A percentile compares a stretch with the other conserved stretches of the same genome.
These are phyloP conservation scores for Cardinalis cardinalis DNA, from an alignment of 2,113 vertebrate genomes.

Conservation along the genomic window DNA sequence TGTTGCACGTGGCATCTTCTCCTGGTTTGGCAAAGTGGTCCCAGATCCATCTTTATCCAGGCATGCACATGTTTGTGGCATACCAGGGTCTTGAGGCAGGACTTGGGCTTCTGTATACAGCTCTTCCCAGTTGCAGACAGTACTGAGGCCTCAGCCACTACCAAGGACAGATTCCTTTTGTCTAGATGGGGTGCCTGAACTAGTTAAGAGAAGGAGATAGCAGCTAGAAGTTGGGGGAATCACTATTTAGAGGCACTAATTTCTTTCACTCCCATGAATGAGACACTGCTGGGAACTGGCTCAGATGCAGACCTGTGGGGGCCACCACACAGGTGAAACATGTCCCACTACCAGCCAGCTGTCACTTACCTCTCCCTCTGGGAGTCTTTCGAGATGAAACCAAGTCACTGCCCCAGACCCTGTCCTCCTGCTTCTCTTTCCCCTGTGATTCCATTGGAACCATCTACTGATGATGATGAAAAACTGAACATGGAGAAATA, in stretches of 20 bases:
- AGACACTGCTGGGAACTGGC: neutral
- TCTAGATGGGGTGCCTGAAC: neutral
- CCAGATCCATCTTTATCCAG: neutral
- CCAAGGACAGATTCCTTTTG: neutral
- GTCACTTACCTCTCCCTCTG: neutral
- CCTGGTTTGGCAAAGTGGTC: neutral
- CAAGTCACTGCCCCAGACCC: neutral
- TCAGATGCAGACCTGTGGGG: neutral
- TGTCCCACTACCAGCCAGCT: neutral
- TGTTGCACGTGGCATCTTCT: neutral
- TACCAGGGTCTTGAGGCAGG: neutral
- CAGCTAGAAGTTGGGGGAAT: neutral
- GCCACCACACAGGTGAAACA: neutral
- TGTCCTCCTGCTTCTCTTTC: neutral
- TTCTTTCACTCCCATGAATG: neutral
- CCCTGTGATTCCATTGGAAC: neutral
- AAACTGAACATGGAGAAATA: neutral
- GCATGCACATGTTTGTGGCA: accelerated
- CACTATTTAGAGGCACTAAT: accelerated
- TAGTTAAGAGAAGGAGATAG: neutral
- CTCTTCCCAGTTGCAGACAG: neutral
- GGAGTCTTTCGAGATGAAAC: neutral
- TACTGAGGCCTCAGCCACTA: neutral
- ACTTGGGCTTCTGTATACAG: neutral
- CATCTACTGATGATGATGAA: neutral